Conservation (phyloP, 2,113 vertebrate species). For the Boulengeromyrus knoepffleri region DNA sequence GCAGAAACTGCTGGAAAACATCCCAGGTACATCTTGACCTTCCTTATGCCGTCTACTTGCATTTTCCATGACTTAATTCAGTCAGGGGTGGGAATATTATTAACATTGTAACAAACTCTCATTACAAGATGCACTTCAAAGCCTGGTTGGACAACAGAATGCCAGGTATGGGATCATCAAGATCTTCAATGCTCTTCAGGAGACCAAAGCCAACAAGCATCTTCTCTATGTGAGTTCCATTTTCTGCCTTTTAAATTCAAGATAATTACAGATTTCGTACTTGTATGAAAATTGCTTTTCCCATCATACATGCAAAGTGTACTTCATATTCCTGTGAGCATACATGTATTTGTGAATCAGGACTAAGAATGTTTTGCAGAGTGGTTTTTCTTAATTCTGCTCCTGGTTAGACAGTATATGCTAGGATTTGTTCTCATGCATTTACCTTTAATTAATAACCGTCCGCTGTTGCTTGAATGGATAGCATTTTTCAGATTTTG, state of each 20-base stretch:
- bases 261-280: neutral
- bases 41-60: neutral
- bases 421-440: neutral
- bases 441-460: neutral
- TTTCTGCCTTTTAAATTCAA: neutral
- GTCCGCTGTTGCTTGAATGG: neutral
- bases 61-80: neutral
- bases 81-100: neutral
- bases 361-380: neutral
- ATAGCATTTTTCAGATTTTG: neutral
- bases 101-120: conserved; percentile 24
- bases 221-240: conserved; percentile 83
- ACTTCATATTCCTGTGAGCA: neutral
- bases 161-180: conserved; percentile 91
- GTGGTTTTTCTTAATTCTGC: neutral
- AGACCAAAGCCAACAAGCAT: conserved; percentile 91
- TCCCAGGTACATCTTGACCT: conserved; percentile 73
- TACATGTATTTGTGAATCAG: neutral
- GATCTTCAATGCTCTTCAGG: conserved; percentile 91
- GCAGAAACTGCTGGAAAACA: conserved; percentile 95
- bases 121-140: conserved; percentile 80
- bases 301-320: neutral
- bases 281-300: neutral
- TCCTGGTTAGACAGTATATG: neutral
- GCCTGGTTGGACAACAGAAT: conserved; percentile 93